phyloP scores from a whole-genome alignment of 2,888 invertebrate genomes.

The Drosophila ezoana region DNA sequence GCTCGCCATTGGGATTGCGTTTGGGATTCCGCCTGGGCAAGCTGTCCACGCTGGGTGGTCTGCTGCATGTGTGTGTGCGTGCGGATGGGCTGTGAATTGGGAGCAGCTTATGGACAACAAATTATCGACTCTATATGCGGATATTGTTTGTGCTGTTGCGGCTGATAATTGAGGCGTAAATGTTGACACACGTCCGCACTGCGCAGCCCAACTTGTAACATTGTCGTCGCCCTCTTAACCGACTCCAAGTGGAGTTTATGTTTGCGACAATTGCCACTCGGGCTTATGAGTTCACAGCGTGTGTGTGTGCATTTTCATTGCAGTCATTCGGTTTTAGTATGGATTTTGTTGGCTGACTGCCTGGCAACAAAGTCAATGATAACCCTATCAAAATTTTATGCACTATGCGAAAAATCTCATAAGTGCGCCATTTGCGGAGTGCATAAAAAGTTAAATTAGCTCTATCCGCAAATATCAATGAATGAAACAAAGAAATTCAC shows the following conservation, averaged over 20 bases:
- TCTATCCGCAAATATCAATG: slow-evolving; percentile 38
- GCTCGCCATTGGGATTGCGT: slow-evolving; percentile 12
- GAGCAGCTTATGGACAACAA: slow-evolving; percentile 67
- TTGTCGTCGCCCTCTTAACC: slow-evolving; percentile 43
- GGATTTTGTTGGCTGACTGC: slow-evolving; percentile 27
- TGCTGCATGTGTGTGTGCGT: slow-evolving; percentile 26
- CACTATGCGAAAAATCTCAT: slow-evolving; percentile 29
- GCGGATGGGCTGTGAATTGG: slow-evolving; percentile 44
- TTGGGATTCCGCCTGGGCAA: slow-evolving; percentile 21
- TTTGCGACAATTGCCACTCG: slow-evolving; percentile 34
- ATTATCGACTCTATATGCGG: slow-evolving; percentile 63
- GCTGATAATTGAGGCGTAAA: slow-evolving; percentile 78
- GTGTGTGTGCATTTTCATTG: neutral
- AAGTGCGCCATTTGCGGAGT: slow-evolving; percentile 53
- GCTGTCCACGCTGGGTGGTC: slow-evolving; percentile 71
- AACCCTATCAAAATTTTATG: slow-evolving; percentile 63
- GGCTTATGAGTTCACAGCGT: slow-evolving; percentile 41
- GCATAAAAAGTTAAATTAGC: slow-evolving; percentile 74
- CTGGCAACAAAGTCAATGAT: slow-evolving; percentile 60
- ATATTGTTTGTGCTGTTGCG: slow-evolving; percentile 30
- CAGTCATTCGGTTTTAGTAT: slow-evolving; percentile 18
- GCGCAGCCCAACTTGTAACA: slow-evolving; percentile 29
- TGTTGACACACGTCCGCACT: slow-evolving; percentile 72
- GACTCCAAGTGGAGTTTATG: slow-evolving; percentile 40
- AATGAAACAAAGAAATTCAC: slow-evolving; percentile 55